These are phyloP conservation scores for Leptura quadrifasciata DNA, from an alignment of 2,888 invertebrate species.

Conservation along the genomic window DNA sequence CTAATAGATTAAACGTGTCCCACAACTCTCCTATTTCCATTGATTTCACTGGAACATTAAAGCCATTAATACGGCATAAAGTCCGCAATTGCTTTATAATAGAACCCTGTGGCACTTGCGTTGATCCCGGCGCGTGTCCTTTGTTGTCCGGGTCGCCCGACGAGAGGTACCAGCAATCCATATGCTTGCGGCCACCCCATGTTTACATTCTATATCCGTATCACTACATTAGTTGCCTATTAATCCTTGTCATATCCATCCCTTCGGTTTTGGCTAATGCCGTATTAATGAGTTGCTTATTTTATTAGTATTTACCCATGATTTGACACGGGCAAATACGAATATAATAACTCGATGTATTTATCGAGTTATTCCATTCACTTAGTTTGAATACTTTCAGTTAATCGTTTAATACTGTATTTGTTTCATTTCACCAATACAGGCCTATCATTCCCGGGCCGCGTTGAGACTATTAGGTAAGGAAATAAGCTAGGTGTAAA, in stretches of 20 bases:
- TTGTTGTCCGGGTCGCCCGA: slow-evolving; percentile 56
- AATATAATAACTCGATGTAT: no score
- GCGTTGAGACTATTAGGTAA: no score
- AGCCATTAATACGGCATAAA: slow-evolving; percentile 67
- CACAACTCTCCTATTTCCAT: slow-evolving; percentile 25
- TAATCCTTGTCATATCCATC: slow-evolving; percentile 65
- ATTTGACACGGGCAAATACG: no score
- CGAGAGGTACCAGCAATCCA: slow-evolving; percentile 50
- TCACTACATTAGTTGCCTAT: slow-evolving; percentile 69
- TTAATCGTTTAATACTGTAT: no score
- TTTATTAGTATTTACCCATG: slow-evolving; percentile 14
- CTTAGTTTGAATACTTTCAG: no score
- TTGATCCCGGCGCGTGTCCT: slow-evolving; percentile 66
- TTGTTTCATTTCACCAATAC: no score
- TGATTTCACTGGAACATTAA: slow-evolving; percentile 65
- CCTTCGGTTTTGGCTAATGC: slow-evolving; percentile 58
- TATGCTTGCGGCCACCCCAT: slow-evolving; percentile 64
- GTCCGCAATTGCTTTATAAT: slow-evolving; percentile 68
- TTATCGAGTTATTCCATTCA: no score
- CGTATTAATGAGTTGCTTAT: slow-evolving; percentile 56
- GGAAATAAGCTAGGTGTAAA: no score
- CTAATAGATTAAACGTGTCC: slow-evolving; percentile 45
- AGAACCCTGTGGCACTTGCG: slow-evolving; percentile 64
- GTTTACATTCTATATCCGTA: slow-evolving; percentile 69
- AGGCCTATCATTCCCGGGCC: no score